Conservation (phyloP, 2,888 invertebrate species). For the Erebia ligea region DNA sequence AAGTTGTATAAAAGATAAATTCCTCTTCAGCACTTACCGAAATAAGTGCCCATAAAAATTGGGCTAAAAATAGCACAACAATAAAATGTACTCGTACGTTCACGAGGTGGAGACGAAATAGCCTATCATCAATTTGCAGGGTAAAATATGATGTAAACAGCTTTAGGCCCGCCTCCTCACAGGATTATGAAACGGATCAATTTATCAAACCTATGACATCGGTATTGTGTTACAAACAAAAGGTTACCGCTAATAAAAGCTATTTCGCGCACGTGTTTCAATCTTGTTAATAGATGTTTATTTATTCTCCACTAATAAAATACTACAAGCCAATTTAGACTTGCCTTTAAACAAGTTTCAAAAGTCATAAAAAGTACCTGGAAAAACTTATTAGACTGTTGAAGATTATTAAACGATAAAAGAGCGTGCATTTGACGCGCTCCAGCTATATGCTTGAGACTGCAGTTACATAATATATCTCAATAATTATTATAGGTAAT, state of each 20-base stretch:
- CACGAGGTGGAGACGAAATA: constrained; percentile 5
- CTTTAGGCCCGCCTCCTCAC: constrained; percentile 4
- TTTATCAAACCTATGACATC: constrained; percentile 34
- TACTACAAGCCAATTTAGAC: no score
- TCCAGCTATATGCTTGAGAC: no score
- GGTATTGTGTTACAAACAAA: constrained; percentile 34
- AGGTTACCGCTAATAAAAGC: constrained; percentile 24
- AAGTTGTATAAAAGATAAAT: no score
- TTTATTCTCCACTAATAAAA: neutral
- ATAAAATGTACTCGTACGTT: neutral
- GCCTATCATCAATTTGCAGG: constrained; percentile 17
- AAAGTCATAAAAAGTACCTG: no score
- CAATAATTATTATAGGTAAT: no score
- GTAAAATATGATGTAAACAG: constrained; percentile 21
- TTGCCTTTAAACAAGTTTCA: no score
- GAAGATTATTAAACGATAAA: neutral
- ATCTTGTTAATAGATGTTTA: constrained; percentile 8
- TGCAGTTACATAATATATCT: no score
- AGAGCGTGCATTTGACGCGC: no score
- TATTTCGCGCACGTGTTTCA: constrained; percentile 11
- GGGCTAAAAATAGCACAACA: constrained; percentile 2
- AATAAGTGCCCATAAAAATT: constrained; percentile 1
- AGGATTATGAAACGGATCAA: constrained; percentile 32
- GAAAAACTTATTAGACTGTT: neutral
- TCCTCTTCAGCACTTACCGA: neutral